Conservation (phyloP, 2,113 vertebrate genomes). For the Bostrychus sinensis region DNA sequence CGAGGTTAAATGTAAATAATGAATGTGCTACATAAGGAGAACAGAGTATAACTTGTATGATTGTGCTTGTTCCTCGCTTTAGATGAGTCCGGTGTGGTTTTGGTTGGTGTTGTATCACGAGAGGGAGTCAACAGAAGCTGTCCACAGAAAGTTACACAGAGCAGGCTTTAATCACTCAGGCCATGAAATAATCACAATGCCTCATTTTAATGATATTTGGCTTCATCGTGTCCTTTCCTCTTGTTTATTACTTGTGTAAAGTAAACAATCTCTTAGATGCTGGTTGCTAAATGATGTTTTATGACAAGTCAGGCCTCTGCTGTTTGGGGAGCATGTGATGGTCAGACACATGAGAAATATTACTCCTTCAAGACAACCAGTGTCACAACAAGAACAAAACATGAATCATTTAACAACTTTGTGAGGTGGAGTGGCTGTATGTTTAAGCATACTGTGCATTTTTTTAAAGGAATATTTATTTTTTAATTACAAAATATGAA, state of each 20-base stretch:
- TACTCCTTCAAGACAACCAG: slow-evolving; percentile 16
- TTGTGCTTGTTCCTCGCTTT: no score
- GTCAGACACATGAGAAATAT: slow-evolving; percentile 26
- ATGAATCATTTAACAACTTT: not conserved
- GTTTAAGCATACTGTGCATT: not conserved
- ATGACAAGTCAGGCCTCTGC: slow-evolving; percentile 30
- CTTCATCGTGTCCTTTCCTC: slow-evolving; percentile 1
- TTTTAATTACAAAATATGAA: no score
- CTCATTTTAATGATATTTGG: not conserved
- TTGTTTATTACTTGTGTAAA: slow-evolving; percentile 1
- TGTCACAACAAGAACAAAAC: slow-evolving; percentile 9
- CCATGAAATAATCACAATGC: not conserved
- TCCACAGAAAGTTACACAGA: not conserved
- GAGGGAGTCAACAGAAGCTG: slow-evolving; percentile 1
- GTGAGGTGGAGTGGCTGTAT: not conserved
- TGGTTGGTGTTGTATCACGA: not conserved
- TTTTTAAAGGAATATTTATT: no score
- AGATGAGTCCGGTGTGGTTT: not conserved
- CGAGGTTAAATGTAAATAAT: no score
- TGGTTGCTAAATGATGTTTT: slow-evolving; percentile 17
- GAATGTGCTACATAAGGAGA: no score
- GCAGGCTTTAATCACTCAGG: not conserved
- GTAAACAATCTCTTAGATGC: slow-evolving; percentile 23
- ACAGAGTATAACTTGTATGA: no score
- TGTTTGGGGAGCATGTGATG: slow-evolving; percentile 39